Evolutionary conservation across 2,113 vertebrate species (phyloP).

Genomic region (Raja brachyura): DNA sequence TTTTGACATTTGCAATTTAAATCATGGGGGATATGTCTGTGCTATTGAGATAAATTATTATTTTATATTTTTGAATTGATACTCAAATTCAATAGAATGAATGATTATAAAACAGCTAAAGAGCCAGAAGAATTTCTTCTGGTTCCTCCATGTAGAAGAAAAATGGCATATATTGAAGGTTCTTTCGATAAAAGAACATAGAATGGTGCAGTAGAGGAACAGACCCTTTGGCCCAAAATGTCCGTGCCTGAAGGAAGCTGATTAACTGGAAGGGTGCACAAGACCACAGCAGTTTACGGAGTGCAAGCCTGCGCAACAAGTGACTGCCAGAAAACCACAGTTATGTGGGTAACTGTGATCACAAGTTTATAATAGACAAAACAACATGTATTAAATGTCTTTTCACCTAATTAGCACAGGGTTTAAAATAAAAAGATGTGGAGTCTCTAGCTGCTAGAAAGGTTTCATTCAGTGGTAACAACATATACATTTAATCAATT

Average conservation of each 20-base stretch:
- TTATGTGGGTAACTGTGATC: neutral
- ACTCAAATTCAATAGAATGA: neutral
- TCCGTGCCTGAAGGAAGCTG: neutral
- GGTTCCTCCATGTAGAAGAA: too few species aligned
- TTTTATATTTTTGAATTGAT: neutral
- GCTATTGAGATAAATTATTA: neutral
- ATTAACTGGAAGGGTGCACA: constrained; percentile 6
- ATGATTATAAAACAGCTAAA: neutral
- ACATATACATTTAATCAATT: neutral
- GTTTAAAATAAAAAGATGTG: neutral
- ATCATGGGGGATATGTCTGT: neutral
- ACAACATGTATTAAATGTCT: neutral
- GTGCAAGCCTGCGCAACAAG: neutral
- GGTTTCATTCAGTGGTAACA: neutral
- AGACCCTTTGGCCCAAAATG: too few species aligned
- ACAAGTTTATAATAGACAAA: neutral
- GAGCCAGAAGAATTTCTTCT: neutral
- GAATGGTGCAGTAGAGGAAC: too few species aligned
- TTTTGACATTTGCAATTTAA: neutral
- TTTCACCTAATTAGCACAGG: constrained; percentile 6
- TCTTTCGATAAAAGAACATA: neutral
- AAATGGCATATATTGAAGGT: neutral
- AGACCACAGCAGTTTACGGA: neutral
- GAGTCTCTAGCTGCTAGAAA: neutral
- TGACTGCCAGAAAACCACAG: neutral